Percentiles rank a stretch among this genome's conserved stretches.
phyloP scores from a whole-genome alignment of 2,797 vertebrate species.

The Danio albolineatus region DNA sequence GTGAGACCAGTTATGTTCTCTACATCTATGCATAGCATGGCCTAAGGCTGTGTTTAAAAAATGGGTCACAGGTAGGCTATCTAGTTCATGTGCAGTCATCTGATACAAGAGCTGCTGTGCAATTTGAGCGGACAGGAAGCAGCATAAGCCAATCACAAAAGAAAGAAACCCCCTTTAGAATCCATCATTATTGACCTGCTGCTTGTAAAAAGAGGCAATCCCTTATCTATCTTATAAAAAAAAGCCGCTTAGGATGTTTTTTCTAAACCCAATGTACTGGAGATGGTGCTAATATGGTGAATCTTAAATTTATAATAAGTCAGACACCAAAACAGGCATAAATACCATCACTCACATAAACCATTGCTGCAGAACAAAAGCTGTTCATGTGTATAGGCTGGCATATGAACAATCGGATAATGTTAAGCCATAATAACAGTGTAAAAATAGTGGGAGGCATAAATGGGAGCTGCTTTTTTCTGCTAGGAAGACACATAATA shows the following conservation, averaged over 20 bases:
- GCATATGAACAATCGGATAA: constrained; percentile 39
- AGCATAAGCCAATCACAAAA: constrained; percentile 8
- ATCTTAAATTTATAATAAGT: constrained; percentile 37
- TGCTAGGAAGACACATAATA: constrained; percentile 73
- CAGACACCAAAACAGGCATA: constrained; percentile 41
- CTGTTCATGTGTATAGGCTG: constrained; percentile 10
- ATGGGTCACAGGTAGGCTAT: constrained; percentile 66
- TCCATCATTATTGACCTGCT: background rate
- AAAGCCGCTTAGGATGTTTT: background rate
- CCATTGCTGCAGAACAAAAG: constrained; percentile 36
- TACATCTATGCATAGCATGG: constrained; percentile 61
- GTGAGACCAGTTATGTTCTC: constrained; percentile 52
- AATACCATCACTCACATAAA: constrained; percentile 12
- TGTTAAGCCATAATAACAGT: constrained; percentile 40
- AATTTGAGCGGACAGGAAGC: background rate
- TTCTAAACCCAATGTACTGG: background rate
- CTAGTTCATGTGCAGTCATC: constrained; percentile 13
- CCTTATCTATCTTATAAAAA: background rate
- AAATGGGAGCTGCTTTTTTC: constrained; percentile 61
- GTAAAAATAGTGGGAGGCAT: constrained; percentile 54
- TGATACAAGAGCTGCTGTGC: constrained; percentile 10
- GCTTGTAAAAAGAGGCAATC: constrained; percentile 17
- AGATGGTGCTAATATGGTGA: constrained; percentile 15
- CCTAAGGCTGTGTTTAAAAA: constrained; percentile 71
- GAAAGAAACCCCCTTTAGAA: constrained; percentile 17